phyloP scores from a whole-genome alignment of 2,797 vertebrate genomes.

The Chrysocyon brachyurus region DNA sequence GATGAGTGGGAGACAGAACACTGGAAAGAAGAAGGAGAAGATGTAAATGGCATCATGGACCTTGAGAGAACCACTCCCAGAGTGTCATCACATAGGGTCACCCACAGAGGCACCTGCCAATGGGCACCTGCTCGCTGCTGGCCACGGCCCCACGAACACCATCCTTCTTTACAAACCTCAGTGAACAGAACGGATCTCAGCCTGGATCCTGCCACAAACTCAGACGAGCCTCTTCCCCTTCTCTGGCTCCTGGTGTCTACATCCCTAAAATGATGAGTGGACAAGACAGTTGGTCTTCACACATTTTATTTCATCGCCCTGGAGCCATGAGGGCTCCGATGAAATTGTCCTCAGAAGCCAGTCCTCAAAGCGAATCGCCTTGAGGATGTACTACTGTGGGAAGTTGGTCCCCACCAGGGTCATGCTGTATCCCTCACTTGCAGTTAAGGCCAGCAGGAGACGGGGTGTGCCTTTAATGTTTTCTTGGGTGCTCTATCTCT shows the following conservation, averaged over 20 bases:
- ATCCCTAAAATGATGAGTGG: background rate
- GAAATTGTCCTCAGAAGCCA: background rate
- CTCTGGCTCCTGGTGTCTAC: background rate
- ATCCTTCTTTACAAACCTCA: background rate
- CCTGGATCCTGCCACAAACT: background rate
- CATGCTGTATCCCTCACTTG: accelerated
- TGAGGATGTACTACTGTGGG: background rate
- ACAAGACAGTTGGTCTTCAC: background rate
- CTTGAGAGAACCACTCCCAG: accelerated
- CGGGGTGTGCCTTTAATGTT: background rate
- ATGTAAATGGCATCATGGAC: too few relatives aligned
- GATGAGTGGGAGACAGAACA: background rate
- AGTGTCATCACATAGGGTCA: background rate
- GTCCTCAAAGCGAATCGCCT: background rate
- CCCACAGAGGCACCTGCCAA: background rate
- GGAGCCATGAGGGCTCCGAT: background rate
- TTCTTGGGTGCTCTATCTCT: background rate
- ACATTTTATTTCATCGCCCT: background rate
- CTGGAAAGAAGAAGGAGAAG: background rate
- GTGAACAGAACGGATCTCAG: background rate
- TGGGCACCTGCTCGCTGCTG: background rate
- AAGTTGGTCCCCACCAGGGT: background rate
- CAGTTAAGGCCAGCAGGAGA: background rate
- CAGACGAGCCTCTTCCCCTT: background rate
- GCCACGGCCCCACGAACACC: accelerated